Percentiles rank a stretch among this genome's conserved stretches.
Evolutionary conservation across 2,797 vertebrate species (phyloP).

Genomic region (Denticeps clupeoides): DNA sequence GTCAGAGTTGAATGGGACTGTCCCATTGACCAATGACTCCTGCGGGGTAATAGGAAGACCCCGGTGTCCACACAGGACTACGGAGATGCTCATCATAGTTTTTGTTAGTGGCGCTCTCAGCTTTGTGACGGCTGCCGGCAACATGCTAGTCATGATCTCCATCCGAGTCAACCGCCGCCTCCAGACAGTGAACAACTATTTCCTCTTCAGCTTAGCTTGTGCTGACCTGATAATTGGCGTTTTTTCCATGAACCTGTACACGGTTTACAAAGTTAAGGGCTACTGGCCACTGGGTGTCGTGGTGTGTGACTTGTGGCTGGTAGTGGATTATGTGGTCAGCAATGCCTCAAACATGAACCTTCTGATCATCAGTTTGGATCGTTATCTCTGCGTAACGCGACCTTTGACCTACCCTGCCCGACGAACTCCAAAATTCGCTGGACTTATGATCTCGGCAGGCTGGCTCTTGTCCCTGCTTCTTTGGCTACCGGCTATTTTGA

Average conservation of each 20-base stretch:
- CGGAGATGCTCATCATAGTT: conserved; percentile 61
- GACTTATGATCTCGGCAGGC: conserved; percentile 67
- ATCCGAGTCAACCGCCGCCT: conserved; percentile 80
- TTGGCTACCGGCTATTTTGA: conserved; percentile 82
- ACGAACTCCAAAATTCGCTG: conserved; percentile 65
- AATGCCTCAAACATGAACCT: conserved; percentile 82
- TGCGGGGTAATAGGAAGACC: conserved; percentile 27
- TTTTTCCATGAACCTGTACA: conserved; percentile 80
- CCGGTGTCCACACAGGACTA: conserved; percentile 44
- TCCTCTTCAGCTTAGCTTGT: conserved; percentile 79
- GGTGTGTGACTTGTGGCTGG: conserved; percentile 78
- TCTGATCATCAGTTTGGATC: conserved; percentile 82
- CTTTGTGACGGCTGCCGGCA: conserved; percentile 71
- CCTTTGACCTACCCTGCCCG: conserved; percentile 74
- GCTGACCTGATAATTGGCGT: conserved; percentile 74
- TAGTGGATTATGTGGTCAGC: conserved; percentile 78
- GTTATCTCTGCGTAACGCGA: conserved; percentile 81
- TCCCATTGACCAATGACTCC: conserved; percentile 27
- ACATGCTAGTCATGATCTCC: conserved; percentile 80
- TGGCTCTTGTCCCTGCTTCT: conserved; percentile 79
- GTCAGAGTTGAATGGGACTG: not conserved
- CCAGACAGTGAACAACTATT: conserved; percentile 83
- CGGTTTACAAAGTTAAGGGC: conserved; percentile 67
- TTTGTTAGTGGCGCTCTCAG: conserved; percentile 69
- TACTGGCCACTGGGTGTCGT: conserved; percentile 74